Percentiles rank a stretch among this genome's conserved stretches.
Conservation (phyloP, 1,140 invertebrate species). For the Halyomorpha halys region DNA sequence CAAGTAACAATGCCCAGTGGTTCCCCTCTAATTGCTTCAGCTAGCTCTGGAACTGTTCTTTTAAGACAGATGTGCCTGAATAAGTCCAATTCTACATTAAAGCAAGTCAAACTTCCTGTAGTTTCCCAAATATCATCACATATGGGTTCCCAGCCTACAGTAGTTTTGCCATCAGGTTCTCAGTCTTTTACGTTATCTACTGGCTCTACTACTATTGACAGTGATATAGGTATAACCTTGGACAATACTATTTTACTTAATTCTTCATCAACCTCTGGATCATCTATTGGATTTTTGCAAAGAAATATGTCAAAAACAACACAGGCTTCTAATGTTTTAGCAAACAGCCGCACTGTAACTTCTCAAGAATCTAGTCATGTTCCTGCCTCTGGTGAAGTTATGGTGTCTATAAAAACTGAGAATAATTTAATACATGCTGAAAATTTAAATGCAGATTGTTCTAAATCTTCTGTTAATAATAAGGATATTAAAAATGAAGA, state of each 20-base stretch:
- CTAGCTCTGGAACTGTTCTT: conserved; percentile 28
- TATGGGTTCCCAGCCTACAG: conserved; percentile 30
- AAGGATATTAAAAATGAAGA: conserved; percentile 18
- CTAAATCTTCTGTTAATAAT: neutral
- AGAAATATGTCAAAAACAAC: conserved; percentile 21
- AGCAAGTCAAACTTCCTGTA: conserved; percentile 32
- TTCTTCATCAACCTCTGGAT: conserved; percentile 19
- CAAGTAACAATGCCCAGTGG: conserved; percentile 32
- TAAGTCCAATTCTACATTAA: conserved; percentile 29
- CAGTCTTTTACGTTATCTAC: conserved; percentile 28
- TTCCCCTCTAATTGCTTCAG: conserved; percentile 28
- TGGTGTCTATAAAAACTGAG: neutral
- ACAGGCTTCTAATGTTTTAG: conserved; percentile 15
- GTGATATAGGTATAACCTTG: conserved; percentile 27
- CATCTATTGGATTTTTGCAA: conserved; percentile 28
- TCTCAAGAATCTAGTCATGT: conserved; percentile 11
- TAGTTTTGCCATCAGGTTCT: conserved; percentile 30
- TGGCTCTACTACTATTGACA: conserved; percentile 19
- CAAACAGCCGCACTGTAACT: neutral
- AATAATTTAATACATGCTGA: neutral
- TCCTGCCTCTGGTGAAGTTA: neutral
- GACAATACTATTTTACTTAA: conserved; percentile 30
- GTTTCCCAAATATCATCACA: conserved; percentile 28
- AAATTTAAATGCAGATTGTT: neutral
- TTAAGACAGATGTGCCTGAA: conserved; percentile 32